These are phyloP conservation scores for Mechanitis messenoides DNA, from an alignment of 2,888 invertebrate species.

Conservation along the genomic window DNA sequence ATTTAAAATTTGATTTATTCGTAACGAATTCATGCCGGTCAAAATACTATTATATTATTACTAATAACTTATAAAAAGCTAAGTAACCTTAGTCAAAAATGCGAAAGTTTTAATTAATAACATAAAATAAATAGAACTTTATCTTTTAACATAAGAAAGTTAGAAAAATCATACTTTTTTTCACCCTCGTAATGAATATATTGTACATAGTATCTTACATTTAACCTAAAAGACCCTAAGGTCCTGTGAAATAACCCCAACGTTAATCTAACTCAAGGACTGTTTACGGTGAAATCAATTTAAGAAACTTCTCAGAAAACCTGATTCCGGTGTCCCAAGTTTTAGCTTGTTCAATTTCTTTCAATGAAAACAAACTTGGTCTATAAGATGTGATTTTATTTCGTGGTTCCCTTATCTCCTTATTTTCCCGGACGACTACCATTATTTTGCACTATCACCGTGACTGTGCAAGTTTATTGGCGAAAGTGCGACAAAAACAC, in stretches of 20 bases:
- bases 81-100: too few relatives aligned
- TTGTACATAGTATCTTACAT: background rate
- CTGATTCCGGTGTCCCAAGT: conserved; percentile 40
- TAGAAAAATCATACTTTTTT: background rate
- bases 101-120: too few relatives aligned
- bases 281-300: conserved; percentile 55
- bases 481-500: conserved; percentile 37
- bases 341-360: conserved; percentile 49
- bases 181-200: background rate
- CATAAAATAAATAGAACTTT: too few relatives aligned
- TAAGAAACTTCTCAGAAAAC: conserved; percentile 44
- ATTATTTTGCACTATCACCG: conserved; percentile 67
- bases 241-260: conserved; percentile 21
- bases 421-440: conserved; percentile 54
- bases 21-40: too few relatives aligned
- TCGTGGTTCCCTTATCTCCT: conserved; percentile 53
- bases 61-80: too few relatives aligned
- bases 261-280: conserved; percentile 47
- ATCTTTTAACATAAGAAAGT: too few relatives aligned
- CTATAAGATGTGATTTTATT: conserved; percentile 60
- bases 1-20: too few relatives aligned
- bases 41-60: too few relatives aligned
- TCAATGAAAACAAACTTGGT: conserved; percentile 57
- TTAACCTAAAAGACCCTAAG: conserved; percentile 23
- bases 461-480: conserved; percentile 55